Evolutionary conservation across 1,140 invertebrate species (phyloP), one percentile per base, ranked within the genome.

Genomic region (Drusus annulatus): DNA sequence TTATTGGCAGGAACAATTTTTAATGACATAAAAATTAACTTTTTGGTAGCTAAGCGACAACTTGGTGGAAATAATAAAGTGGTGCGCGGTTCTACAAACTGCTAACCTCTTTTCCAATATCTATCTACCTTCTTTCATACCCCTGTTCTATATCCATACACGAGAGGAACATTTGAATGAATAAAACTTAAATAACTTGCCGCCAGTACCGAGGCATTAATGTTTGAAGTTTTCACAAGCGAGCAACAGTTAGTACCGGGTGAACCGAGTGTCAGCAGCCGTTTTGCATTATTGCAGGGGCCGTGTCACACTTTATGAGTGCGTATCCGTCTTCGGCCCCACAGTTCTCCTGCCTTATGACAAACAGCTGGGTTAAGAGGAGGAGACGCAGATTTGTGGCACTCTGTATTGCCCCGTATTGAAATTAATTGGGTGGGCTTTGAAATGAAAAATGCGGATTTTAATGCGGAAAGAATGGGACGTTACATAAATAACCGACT

Each of bases 361-460:
- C 76, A 78, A 78, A 78, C 76, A 78, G 71, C 71, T 56, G 71
- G 69, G 52, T 19, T 58, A 56, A 58, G 60, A 58, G 51, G 71
- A 75, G 31, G 52, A n/a, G 71, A 75, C 71, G 31, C 52, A 17
- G 71, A 75, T 74, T 74, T 56, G 52, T 74, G 69, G n/a, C 13
- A 75, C n/a, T 51, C 45, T 75, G 52, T 58, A 75, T 75, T 25
- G 52, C 54, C 16, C 23, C 10, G 52, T 19, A 75, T 75, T 75
- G 52, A 75, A 58, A 58, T 75, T 56, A 75, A 75, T 75, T 75
- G 71, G 28, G 52, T 21, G 71, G 54, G 31, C 51, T 56, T 75
- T 17, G 0, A 56, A 75, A 16, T 56, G 71, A 58, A 75, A 75
- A 58, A 28, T 75, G 17, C 16, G 31, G 21, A 17, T 58, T 56